These are phyloP conservation scores for Gymnocheta viridis DNA, from an alignment of 2,888 invertebrate genomes.

Conservation along the genomic window DNA sequence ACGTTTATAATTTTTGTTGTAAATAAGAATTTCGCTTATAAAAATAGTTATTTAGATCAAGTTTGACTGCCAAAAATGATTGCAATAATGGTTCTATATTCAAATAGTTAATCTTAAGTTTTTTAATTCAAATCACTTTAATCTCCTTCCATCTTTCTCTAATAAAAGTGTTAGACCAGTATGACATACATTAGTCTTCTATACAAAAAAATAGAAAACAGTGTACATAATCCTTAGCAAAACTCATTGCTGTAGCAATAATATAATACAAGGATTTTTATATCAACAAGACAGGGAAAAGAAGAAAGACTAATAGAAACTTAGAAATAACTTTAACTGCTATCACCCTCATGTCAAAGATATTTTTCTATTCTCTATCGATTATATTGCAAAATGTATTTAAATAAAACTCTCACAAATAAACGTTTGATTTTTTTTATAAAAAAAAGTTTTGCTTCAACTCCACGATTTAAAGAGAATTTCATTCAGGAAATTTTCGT, in stretches of 20 bases:
- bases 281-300: slow-evolving; percentile 2
- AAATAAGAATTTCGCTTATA: too few relatives aligned
- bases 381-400: slow-evolving; percentile 4
- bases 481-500: slow-evolving; percentile 8
- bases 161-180: background rate
- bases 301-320: background rate
- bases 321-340: slow-evolving; percentile 16
- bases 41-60: too few relatives aligned
- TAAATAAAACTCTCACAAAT: background rate
- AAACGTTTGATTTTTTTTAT: background rate
- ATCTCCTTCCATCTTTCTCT: background rate
- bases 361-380: slow-evolving; percentile 28
- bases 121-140: background rate
- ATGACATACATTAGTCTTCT: slow-evolving; percentile 28
- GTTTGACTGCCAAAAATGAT: too few relatives aligned
- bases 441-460: slow-evolving; percentile 31
- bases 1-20: too few relatives aligned
- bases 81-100: too few relatives aligned
- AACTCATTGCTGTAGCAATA: slow-evolving; percentile 10
- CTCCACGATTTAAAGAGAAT: slow-evolving; percentile 19
- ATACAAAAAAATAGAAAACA: too few relatives aligned
- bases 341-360: slow-evolving; percentile 41
- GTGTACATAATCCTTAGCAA: slow-evolving; percentile 24
- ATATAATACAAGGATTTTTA: slow-evolving; percentile 1
- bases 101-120: too few relatives aligned